Percentiles rank a stretch among this genome's conserved stretches.
Evolutionary conservation across 2,113 vertebrate genomes (phyloP).

Genomic region (Lates calcarifer): DNA sequence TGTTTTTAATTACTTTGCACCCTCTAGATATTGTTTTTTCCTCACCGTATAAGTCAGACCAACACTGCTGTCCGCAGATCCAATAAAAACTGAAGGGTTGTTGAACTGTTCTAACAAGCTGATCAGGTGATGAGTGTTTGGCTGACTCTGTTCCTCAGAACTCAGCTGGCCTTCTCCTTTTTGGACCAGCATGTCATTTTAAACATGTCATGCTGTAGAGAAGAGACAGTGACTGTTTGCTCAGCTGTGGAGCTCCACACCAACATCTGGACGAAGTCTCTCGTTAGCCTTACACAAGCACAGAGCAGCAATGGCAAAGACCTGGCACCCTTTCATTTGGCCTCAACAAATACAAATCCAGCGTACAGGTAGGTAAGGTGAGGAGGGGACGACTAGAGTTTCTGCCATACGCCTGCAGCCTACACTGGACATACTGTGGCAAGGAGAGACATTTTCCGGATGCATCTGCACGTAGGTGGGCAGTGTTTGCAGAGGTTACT

Average conservation of each 20-base stretch:
- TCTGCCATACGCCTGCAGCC: constrained; percentile 38
- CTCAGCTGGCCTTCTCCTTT: constrained; percentile 64
- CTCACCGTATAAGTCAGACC: not conserved
- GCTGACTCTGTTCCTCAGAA: constrained; percentile 4
- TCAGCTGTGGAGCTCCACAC: constrained; percentile 79
- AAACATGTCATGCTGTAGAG: constrained; percentile 79
- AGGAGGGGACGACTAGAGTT: not conserved
- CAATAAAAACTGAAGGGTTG: constrained; percentile 4
- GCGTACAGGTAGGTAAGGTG: constrained; percentile 55
- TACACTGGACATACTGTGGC: constrained; percentile 40
- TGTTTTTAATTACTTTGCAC: not conserved
- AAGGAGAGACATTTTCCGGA: constrained; percentile 61
- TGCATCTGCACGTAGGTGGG: constrained; percentile 62
- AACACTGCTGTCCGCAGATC: not conserved
- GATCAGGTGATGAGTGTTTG: constrained; percentile 42
- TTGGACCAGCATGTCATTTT: constrained; percentile 74
- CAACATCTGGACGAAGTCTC: constrained; percentile 72
- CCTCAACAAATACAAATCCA: constrained; percentile 28
- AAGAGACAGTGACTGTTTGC: constrained; percentile 81
- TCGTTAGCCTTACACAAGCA: constrained; percentile 53
- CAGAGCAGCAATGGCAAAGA: not conserved
- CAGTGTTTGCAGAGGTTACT: constrained; percentile 63
- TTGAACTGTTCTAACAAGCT: constrained; percentile 33
- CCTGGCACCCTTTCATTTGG: constrained; percentile 42
- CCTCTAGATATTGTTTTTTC: not conserved